A percentile compares a stretch with the other conserved stretches of the same genome.
Evolutionary conservation across 1,140 invertebrate genomes (phyloP).

Genomic region (Branchinecta lindahli): DNA sequence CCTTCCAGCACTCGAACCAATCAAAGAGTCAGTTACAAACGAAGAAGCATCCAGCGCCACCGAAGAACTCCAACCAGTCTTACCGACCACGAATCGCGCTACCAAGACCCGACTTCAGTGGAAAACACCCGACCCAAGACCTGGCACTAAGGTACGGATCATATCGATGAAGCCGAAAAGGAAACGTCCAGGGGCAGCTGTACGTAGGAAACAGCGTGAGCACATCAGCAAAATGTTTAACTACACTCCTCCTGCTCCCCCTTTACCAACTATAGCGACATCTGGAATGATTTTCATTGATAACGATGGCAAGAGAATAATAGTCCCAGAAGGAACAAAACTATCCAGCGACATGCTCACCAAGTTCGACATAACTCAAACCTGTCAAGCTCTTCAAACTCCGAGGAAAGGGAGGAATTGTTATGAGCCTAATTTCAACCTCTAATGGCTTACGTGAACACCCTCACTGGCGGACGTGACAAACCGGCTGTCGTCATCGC

Average conservation of each 20-base stretch:
- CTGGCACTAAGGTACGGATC: neutral
- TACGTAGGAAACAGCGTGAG: neutral
- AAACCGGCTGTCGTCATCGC: neutral
- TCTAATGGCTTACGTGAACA: conserved; percentile 6
- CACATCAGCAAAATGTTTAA: conserved; percentile 3
- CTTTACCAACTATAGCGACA: neutral
- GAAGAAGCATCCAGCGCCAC: neutral
- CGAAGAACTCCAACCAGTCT: neutral
- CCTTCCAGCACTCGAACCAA: neutral
- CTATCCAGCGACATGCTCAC: no score
- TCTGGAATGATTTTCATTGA: neutral
- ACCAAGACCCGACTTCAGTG: conserved; percentile 7
- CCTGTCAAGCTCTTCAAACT: no score
- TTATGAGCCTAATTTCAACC: neutral
- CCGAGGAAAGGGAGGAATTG: neutral
- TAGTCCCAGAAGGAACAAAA: no score
- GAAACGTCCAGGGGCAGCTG: conserved; percentile 9
- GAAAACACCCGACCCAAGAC: conserved; percentile 5
- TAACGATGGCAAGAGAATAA: no score
- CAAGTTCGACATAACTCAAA: no score
- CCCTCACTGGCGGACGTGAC: conserved; percentile 1
- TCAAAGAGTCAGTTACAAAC: neutral
- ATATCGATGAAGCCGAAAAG: conserved; percentile 9
- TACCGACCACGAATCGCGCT: neutral
- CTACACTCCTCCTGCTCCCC: neutral